Conservation (phyloP, 2,113 vertebrate species). For the human (Homo sapiens) region GRCh38 chr4:54002501-54003000, state of each 20-base stretch:
- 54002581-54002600: background rate
- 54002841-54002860: background rate
- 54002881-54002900: background rate
- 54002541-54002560: background rate
- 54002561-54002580: conserved; percentile 49
- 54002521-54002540: background rate
- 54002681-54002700: conserved; percentile 43
- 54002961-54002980: background rate
- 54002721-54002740: background rate
- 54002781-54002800: background rate
- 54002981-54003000: background rate
- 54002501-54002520: conserved; percentile 15
- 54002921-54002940: conserved; percentile 63
- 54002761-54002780: background rate
- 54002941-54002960: conserved; percentile 57
- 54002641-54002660: conserved; percentile 4
- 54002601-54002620: conserved; percentile 1
- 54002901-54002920: conserved; percentile 70
- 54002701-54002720: background rate
- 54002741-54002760: conserved; percentile 24
- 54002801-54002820: conserved; percentile 63
- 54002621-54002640: conserved; percentile 22
- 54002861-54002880: background rate
- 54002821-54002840: conserved; percentile 61
- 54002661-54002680: background rate